Base-by-base conservation (phyloP, 2,113 vertebrate species). In the Nicator chloris region DNA sequence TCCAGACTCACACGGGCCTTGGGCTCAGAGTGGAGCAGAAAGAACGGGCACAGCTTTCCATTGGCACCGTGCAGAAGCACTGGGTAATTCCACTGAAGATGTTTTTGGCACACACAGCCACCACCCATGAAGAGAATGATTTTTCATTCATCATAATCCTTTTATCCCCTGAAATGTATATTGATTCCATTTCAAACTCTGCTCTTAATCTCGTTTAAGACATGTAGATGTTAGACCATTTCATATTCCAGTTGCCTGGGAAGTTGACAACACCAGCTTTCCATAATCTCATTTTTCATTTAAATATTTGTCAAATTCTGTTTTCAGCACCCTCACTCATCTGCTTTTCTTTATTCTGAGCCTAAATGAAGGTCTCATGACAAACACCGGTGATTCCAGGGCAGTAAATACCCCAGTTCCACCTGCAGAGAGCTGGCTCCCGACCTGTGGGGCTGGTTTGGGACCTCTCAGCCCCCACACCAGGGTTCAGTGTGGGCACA, bases 61-160 rank as follows among this genome's bases (percentile, higher is more conserved):
- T 2, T 86, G 68, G 76, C 79, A 77, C 4, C 18, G 54, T 37
- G 16, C 30, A 26, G 44, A 51, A 35, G 44, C 5, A 33, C 11
- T 20, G 54, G 72, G 61, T 30, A 91, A 88, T 54, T 59, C 50
- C 75, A 51, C 13, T 54, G 7, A 53, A 57, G 40, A 26, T 42
- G 40, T 9, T 23, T 56, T 22, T 80, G 31, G 53, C 53, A 50
- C 16, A 4, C 31, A 42, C 27, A 45, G 42, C 60, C 9, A 7
- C 44, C 39, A 33, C 18, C 56, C 63, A 4, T 26, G 54, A 47
- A 47, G 35, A 47, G 13, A 14, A 54, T 35, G 35, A 76, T 83
- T 92, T 95, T 93, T 75, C 63, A 64, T 95, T 83, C 51, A 81
- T 73, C 56, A 73, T 93, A 93, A 90, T 90, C 60, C 70, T 81